phyloP scores from a whole-genome alignment of 2,113 vertebrate species.

The Pseudolaguvia tuberculata region DNA sequence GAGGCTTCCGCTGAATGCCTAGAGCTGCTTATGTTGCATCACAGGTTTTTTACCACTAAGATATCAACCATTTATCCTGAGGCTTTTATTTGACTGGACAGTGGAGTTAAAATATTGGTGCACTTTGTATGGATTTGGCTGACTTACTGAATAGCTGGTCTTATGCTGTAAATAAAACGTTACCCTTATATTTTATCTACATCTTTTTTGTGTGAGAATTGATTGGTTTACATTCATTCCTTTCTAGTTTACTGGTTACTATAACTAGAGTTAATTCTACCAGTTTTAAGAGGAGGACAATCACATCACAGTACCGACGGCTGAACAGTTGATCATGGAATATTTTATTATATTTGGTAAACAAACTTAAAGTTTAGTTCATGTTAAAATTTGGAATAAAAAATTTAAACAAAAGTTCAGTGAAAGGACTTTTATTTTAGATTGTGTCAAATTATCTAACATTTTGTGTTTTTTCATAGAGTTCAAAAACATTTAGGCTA shows the following conservation, averaged over 20 bases:
- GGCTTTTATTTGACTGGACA: constrained; percentile 23
- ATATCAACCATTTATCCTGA: background rate
- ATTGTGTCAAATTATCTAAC: background rate
- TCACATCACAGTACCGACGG: background rate
- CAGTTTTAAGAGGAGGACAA: background rate
- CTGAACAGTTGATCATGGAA: background rate
- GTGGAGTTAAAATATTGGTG: constrained; percentile 17
- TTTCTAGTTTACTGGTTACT: background rate
- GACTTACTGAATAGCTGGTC: constrained; percentile 60
- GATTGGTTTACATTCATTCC: background rate
- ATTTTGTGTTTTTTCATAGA: constrained; percentile 3
- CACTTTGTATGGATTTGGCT: constrained; percentile 56
- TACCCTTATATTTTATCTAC: constrained; percentile 56
- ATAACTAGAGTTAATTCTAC: background rate
- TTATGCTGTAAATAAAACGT: constrained; percentile 68
- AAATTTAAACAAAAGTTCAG: constrained; percentile 7
- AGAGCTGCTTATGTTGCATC: constrained; percentile 16
- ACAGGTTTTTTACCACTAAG: constrained; percentile 7
- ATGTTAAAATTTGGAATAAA: background rate
- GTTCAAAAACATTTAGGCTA: constrained; percentile 6
- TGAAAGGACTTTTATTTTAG: background rate
- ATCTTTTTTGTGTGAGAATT: background rate
- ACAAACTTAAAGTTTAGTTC: background rate
- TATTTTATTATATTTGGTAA: constrained; percentile 11
- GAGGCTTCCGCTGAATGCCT: background rate